These are phyloP conservation scores for Drosophila pullipes DNA, from an alignment of 2,888 invertebrate species.

Conservation along the genomic window DNA sequence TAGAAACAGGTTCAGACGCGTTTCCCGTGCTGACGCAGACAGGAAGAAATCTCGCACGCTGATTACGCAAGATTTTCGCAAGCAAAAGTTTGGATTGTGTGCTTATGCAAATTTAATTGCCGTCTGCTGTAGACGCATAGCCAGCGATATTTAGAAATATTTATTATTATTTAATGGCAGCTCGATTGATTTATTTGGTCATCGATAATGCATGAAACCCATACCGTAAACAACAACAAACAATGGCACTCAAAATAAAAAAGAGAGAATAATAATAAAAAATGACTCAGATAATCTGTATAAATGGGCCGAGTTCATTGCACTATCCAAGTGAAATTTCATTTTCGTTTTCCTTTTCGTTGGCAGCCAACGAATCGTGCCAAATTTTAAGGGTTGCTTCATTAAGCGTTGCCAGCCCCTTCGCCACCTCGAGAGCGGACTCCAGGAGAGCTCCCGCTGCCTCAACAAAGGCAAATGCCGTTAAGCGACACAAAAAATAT, in stretches of 20 bases:
- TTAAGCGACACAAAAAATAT: slow-evolving; percentile 39
- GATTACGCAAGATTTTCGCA: slow-evolving; percentile 61
- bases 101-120: slow-evolving; percentile 62
- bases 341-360: slow-evolving; percentile 60
- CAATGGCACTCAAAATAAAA: slow-evolving; percentile 15
- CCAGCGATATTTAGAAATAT: slow-evolving; percentile 21
- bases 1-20: slow-evolving; percentile 70
- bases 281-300: slow-evolving; percentile 45
- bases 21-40: slow-evolving; percentile 22
- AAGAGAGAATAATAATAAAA: slow-evolving; percentile 11
- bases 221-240: slow-evolving; percentile 25
- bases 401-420: slow-evolving; percentile 60
- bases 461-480: slow-evolving; percentile 51
- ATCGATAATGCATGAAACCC: slow-evolving; percentile 40
- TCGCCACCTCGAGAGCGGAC: neutral
- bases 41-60: slow-evolving; percentile 62
- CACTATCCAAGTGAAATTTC: slow-evolving; percentile 58
- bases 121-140: slow-evolving; percentile 41
- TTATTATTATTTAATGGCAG: slow-evolving; percentile 20
- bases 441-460: slow-evolving; percentile 15
- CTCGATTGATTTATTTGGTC: slow-evolving; percentile 48
- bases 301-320: slow-evolving; percentile 63
- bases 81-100: slow-evolving; percentile 49
- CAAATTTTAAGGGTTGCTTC: slow-evolving; percentile 80
- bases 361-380: slow-evolving; percentile 69